Evolutionary conservation across 2,888 invertebrate genomes (phyloP).

Genomic region (Elaeidobius kamerunicus): DNA sequence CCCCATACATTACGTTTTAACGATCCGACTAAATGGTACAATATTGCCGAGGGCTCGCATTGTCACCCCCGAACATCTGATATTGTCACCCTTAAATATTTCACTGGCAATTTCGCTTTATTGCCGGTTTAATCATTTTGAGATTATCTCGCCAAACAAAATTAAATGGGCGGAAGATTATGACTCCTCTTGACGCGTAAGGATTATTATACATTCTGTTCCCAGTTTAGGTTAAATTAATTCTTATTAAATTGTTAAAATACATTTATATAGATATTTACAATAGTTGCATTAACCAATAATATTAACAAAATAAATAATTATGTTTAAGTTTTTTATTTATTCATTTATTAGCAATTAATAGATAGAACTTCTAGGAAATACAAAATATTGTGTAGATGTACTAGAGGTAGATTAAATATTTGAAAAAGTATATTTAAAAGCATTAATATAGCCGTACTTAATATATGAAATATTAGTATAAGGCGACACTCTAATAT

Average conservation of each 20-base stretch:
- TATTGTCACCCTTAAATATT: constrained; percentile 38
- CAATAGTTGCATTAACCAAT: too few species aligned
- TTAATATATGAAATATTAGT: too few species aligned
- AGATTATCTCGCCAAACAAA: constrained; percentile 41
- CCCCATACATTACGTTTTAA: constrained; percentile 28
- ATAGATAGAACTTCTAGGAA: too few species aligned
- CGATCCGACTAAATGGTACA: constrained; percentile 36
- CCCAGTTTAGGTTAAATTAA: constrained; percentile 1
- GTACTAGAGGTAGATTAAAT: too few species aligned
- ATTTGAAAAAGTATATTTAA: too few species aligned
- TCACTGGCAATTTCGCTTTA: constrained; percentile 35
- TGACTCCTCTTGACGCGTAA: constrained; percentile 19
- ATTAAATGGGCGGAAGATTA: constrained; percentile 31
- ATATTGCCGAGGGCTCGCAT: constrained; percentile 37
- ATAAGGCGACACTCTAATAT: too few species aligned
- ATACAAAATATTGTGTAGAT: too few species aligned
- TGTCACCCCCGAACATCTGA: constrained; percentile 31
- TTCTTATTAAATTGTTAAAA: neutral
- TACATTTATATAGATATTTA: neutral
- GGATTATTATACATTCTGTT: constrained; percentile 11
- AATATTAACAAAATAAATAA: too few species aligned
- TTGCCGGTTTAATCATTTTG: constrained; percentile 36
- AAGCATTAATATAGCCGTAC: too few species aligned
- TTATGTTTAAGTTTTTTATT: too few species aligned
- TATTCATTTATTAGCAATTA: too few species aligned